Base-by-base conservation (phyloP, 1,140 invertebrate species). In the Melitaea cinxia region DNA sequence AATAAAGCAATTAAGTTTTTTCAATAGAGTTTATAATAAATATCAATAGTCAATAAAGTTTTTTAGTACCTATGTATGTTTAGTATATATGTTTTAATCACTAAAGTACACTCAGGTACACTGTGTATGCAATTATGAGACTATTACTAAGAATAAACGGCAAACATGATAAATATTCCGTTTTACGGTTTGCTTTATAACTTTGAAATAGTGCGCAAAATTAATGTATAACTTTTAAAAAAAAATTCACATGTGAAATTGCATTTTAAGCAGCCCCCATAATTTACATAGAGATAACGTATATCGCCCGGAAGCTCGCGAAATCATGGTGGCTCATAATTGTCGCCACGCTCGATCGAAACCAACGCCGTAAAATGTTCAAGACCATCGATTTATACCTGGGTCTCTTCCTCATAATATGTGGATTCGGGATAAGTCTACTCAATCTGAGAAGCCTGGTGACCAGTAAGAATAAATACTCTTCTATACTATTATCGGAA, bases 271-370 rank as follows among this genome's bases (percentile, higher is more conserved):
- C 64, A 55, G 57, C 88, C 88, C 84, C 75, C 74, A 90, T 88
- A 79, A 78, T 87, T 89, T 82, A 78, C 81, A 85, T 78, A 75
- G 26, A 65, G 87, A 88, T 87, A 88, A 82, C 39, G 50, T 24
- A 42, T 80, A 77, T 80, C 74, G 69, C 64, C 33, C 21, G 26
- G 56, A 77, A 74, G 53, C 37, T 17, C 37, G 61, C 68, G 56
- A 76, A 75, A 68, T 56, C 62, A 88, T 88, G 68, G 73, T 83
- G 85, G 84, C 70, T 52, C 52, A 47, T 65, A 58, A 59, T 58
- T 68, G 37, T 47, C 45, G 28, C 28, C 61, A 53, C 69, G 73
- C 66, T 73, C 30, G 39, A 14, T 14, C 23, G 37, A 15, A 60
- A 28, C 30, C 54, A 4, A 58, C 61, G 54, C 56, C 49, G 54